Conservation (phyloP, 2,113 vertebrate species). For the Lampris megalopsis region DNA sequence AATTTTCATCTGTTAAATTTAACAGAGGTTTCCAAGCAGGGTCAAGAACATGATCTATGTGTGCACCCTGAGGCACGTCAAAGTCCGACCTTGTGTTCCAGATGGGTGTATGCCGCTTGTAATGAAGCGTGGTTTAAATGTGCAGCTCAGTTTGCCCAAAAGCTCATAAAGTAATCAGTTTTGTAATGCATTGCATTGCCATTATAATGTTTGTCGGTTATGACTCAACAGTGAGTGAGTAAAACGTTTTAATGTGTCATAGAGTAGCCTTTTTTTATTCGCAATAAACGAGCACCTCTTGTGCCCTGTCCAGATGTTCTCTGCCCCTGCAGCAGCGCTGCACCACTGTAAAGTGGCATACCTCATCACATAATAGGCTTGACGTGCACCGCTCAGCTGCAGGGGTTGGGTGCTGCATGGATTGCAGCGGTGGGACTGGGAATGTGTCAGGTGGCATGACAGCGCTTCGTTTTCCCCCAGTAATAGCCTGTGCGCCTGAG, state of each 20-base stretch:
- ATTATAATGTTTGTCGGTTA: slow-evolving; percentile 42
- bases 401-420: slow-evolving; percentile 29
- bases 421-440: slow-evolving; percentile 21
- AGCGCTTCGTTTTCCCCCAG: neutral
- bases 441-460: slow-evolving; percentile 60
- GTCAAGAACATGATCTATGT: slow-evolving; percentile 9
- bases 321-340: slow-evolving; percentile 17
- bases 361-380: neutral
- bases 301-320: slow-evolving; percentile 62
- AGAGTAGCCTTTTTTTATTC: slow-evolving; percentile 32
- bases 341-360: neutral
- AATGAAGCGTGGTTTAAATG: slow-evolving; percentile 58
- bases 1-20: neutral
- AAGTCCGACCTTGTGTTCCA: slow-evolving; percentile 47
- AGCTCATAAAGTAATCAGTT: slow-evolving; percentile 59
- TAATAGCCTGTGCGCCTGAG: slow-evolving; percentile 42
- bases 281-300: slow-evolving; percentile 43
- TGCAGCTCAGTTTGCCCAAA: slow-evolving; percentile 66
- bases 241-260: slow-evolving; percentile 48
- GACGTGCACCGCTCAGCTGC: slow-evolving; percentile 12
- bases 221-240: slow-evolving; percentile 56
- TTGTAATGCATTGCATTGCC: slow-evolving; percentile 40
- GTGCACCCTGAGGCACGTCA: slow-evolving; percentile 30
- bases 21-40: neutral
- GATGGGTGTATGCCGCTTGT: slow-evolving; percentile 65